A percentile compares a stretch with the other conserved stretches of the same genome.
Evolutionary conservation across 2,888 invertebrate genomes (phyloP).

Genomic region (Thelaira solivaga): DNA sequence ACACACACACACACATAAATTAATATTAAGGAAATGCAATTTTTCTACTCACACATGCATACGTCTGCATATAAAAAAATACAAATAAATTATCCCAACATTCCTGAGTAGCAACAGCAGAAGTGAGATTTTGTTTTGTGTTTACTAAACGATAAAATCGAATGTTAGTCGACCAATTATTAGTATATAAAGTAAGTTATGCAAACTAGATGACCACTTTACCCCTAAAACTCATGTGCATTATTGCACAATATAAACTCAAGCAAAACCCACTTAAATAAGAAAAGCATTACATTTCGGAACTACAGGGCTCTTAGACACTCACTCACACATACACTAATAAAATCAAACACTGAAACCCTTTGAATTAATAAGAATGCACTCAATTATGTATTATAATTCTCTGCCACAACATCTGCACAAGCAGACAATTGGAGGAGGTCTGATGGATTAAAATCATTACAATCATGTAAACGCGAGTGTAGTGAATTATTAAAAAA

Average conservation of each 20-base stretch:
- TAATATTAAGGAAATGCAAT: slow-evolving; percentile 40
- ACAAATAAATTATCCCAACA: background rate
- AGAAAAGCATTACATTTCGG: no score
- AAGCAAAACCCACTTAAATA: no score
- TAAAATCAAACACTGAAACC: slow-evolving; percentile 25
- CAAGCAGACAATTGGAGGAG: background rate
- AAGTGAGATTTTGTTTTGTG: background rate
- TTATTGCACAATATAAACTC: no score
- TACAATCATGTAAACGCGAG: slow-evolving; percentile 21
- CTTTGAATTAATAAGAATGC: slow-evolving; percentile 6
- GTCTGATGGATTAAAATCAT: slow-evolving; percentile 42
- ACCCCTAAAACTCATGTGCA: no score
- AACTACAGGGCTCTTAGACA: background rate
- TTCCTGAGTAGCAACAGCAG: background rate
- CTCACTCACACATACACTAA: slow-evolving; percentile 11
- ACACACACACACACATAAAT: background rate
- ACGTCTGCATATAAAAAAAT: no score
- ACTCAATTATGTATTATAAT: slow-evolving; percentile 7
- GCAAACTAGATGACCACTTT: no score
- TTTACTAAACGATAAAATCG: no score
- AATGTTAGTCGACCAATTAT: no score
- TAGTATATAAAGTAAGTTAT: no score
- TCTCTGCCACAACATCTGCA: slow-evolving; percentile 18
- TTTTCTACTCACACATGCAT: background rate
- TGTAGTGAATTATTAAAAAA: slow-evolving; percentile 25